Evolutionary conservation across 1,140 invertebrate genomes (phyloP).

Genomic region (Aleiodes sp.): DNA sequence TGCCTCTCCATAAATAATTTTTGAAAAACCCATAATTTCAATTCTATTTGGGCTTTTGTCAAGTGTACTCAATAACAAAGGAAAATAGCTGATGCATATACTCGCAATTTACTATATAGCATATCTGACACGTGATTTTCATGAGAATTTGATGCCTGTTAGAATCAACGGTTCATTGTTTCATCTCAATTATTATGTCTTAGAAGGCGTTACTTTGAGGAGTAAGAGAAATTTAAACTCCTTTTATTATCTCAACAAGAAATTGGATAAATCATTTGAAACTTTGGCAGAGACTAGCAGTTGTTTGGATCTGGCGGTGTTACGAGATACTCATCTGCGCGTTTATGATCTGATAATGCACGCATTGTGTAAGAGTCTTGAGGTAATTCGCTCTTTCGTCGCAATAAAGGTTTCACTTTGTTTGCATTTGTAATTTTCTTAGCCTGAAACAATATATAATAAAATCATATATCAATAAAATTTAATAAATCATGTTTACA

Average conservation of each 20-base stretch:
- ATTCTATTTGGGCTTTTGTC: too few relatives aligned
- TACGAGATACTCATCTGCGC: constrained; percentile 86
- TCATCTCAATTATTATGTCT: not conserved
- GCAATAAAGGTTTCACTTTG: constrained; percentile 86
- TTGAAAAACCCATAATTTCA: too few relatives aligned
- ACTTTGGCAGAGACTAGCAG: constrained; percentile 74
- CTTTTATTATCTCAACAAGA: constrained; percentile 61
- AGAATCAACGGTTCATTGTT: not conserved
- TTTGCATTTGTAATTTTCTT: constrained; percentile 69
- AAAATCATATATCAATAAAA: not conserved
- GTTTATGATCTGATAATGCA: constrained; percentile 90
- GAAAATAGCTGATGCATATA: too few relatives aligned
- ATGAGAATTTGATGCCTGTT: too few relatives aligned
- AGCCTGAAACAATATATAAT: constrained; percentile 45
- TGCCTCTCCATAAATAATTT: too few relatives aligned
- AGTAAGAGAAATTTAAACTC: constrained; percentile 49
- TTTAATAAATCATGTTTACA: not conserved
- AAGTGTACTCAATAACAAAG: too few relatives aligned
- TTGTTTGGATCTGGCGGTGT: constrained; percentile 86
- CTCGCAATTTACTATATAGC: too few relatives aligned
- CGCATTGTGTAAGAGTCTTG: constrained; percentile 90
- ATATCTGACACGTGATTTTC: too few relatives aligned
- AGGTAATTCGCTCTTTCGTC: constrained; percentile 94
- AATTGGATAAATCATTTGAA: constrained; percentile 58
- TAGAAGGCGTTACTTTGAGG: constrained; percentile 27